Base-by-base conservation (phyloP, 1,140 invertebrate species). In the Zaprionus nigranus region DNA sequence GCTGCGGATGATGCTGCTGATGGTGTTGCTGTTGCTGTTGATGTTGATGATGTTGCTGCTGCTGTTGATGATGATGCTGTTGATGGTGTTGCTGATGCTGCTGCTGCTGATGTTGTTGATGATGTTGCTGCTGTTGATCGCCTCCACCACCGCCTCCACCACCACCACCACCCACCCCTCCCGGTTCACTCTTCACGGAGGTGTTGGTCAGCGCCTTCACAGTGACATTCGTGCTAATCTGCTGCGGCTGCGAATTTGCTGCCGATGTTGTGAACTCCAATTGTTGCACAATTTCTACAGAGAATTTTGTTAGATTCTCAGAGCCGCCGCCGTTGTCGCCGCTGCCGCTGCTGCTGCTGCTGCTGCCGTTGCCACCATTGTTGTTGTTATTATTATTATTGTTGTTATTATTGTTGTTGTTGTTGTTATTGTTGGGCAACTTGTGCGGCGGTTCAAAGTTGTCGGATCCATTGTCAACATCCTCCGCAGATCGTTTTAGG, bases 171-270 rank as follows among this genome's bases (percentile, higher is more conserved):
- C 74, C 82, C 2, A 75, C 85, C 13, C 85, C 86, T 65, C 95
- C 92, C 69, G 95, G 94, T 92, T 96, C 96, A 82, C 96, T 97
- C 79, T 97, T 97, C 51, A 97, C 95, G 53, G 96, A 96, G 3
- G 96, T 95, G 84, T 97, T 97, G 36, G 97, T 96, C 62, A 97
- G 94, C 1, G 97, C 96, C 90, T 97, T 98, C 38, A 98, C 97
- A 7, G 97, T 98, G n/a, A 98, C 97, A 93, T 98, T 98, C 51
- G 97, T 98, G 30, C 97, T 97, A 60, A 98, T 98, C 91, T 97
- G 97, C 82, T 97, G 97, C n/a, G 96, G 95, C 82, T 97, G 96
- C 7, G 96, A 96, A 90, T 96, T 96, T 28, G 96, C 95, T 43
- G 96, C 96, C 6, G 96, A 97, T 24, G 96, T 96, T 26, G 96